Evolutionary conservation across 2,797 vertebrate genomes (phyloP), one percentile per base, ranked within the genome.

Genomic region (Chloroceryle inda): DNA sequence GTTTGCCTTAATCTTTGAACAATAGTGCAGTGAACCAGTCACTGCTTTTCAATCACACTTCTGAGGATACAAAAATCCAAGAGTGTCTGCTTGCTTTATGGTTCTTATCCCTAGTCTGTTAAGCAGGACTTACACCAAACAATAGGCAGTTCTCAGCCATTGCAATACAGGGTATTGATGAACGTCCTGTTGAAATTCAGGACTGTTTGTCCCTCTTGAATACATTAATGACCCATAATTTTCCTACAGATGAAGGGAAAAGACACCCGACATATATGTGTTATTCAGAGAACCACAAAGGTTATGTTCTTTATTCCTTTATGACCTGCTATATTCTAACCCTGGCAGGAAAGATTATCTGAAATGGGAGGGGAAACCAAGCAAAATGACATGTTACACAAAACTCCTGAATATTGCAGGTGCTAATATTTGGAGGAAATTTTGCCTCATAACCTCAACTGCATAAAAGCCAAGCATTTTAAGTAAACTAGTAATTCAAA

Each of bases 1-100:
- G 8, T 64, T 87, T 90, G 80, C 84, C 92, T 87, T 95, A 95
- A 92, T 95, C 85, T 92, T 85, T 93, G 94, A 93, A 91, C 90
- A 94, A 89, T 72, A 80, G 68, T 87, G 74, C 96, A 95, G 72
- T 91, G 95, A 96, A 75, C 35, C 74, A 94, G 83, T 67, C 52
- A 47, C 71, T 77, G 74, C 88, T 90, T 96, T 95, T 93, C 88
- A 96, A n/a, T 88, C 74, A 85, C 63, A 47, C 42, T 90, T 96
- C 83, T 89, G 85, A 90, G 52, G 77, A 80, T 67, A 37, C 37
- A 92, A 26, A 85, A 85, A 84, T 74, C 71, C 68, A 68, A 0
- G 7, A 79, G 56, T 56, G 59, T 40, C 80, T 38, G 3, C 37
- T 86, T 76, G 47, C 69, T 91, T 88, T 62, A 69, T 29, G 40